Base-by-base conservation (phyloP, 2,797 vertebrate species). In the Platyrinchus mystaceus region DNA sequence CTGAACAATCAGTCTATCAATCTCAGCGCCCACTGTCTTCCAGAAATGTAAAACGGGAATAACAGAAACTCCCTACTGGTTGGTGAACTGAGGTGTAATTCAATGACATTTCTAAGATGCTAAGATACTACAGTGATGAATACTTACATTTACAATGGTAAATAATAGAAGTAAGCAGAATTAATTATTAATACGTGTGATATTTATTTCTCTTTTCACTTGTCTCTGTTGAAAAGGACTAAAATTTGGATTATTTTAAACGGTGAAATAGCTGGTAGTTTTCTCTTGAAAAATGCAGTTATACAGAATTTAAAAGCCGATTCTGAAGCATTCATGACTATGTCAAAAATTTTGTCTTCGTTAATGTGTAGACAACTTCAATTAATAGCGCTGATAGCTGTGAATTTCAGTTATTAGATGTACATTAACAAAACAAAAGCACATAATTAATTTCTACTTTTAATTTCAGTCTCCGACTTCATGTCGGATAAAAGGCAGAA, bases 291-390 rank as follows among this genome's bases (percentile, higher is more conserved):
- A 92, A 95, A 70, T 63, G 6, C 14, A 67, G 17, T 69, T 59
- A 27, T 41, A 23, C 0, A 4, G 22, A 75, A 7, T 76, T 92
- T 68, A 64, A 76, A 91, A 75, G 6, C 10, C 36, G 15, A 49
- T 5, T 47, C 10, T 20, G 39, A 88, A 73, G 2, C 26, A 3
- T 47, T 82, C 0, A 0, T 47, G 13, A 21, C 7, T 49, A 12
- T 34, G 30, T 32, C 4, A 62, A 55, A 87, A 91, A 10, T 41
- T 59, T 55, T 20, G 4, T 60, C 52, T 55, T 60, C 6, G 12
- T 52, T 50, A 67, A 37, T 30, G 24, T 60, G 10, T 56, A 49
- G 44, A 49, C 11, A 84, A 13, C 3, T 52, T 93, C 26, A 78
- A 10, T 17, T 77, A 80, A 37, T 43, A 60, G 7, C 13, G 34